Conservation (phyloP, 1,140 invertebrate species). For the Lucilia sericata region DNA sequence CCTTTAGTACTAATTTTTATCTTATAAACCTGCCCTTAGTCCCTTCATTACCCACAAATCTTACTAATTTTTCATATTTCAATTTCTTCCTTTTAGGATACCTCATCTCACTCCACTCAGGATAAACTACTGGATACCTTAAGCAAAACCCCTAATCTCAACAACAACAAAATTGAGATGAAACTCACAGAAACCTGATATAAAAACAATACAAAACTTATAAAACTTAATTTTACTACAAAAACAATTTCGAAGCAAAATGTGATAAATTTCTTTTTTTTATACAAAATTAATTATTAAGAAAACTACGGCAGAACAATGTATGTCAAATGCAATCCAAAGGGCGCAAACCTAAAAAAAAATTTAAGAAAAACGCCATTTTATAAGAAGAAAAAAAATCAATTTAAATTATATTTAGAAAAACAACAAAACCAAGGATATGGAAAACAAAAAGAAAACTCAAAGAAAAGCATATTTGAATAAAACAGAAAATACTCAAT, state of each 20-base stretch:
- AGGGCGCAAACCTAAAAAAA: neutral
- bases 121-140: neutral
- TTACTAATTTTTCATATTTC: neutral
- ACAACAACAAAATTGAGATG: slow-evolving; percentile 21
- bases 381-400: slow-evolving; percentile 17
- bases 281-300: neutral
- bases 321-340: slow-evolving; percentile 25
- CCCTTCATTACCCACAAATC: too few relatives aligned
- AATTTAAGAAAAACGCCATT: slow-evolving; percentile 37
- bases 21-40: too few relatives aligned
- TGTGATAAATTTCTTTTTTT: neutral
- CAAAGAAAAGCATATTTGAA: neutral
- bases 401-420: neutral
- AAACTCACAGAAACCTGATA: slow-evolving; percentile 13
- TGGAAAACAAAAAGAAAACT: neutral
- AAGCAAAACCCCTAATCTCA: neutral
- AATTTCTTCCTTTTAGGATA: neutral
- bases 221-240: neutral
- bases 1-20: too few relatives aligned
- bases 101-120: neutral
- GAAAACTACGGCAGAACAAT: slow-evolving; percentile 13
- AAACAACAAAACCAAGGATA: neutral
- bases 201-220: neutral
- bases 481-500: neutral
- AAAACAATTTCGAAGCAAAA: slow-evolving; percentile 14